Evolutionary conservation across 2,888 invertebrate genomes (phyloP), one percentile per base, ranked within the genome.

Genomic region (Parnassius mnemosyne): DNA sequence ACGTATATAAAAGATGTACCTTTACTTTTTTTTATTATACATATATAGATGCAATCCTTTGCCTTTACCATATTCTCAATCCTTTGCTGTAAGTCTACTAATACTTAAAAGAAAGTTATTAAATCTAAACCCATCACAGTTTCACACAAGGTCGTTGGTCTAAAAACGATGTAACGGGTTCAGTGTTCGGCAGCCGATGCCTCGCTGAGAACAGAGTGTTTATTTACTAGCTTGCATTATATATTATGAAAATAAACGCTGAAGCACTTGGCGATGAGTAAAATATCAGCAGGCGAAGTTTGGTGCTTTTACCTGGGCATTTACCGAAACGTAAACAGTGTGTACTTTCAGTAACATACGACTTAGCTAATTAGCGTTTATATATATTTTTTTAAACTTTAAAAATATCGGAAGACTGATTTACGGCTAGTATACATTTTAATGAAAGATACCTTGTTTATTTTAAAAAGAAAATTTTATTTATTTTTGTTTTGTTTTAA

Each of bases 121-220:
- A 61, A 56, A 46, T 69, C 57, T 67, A 61, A 62, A 70, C 63
- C 65, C 63, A 72, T 68, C 70, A 73, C 75, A 69, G 69, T 66
- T 71, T 66, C 71, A 68, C 74, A 77, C 85, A 87, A 88, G 87
- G 87, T 86, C 87, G 82, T 81, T 79, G 87, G 75, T 89, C 89
- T 83, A 83, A 86, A 85, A 86, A 85, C 80, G 81, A 80, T 79
- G 72, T 83, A 82, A 80, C 84, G 88, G 84, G 89, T 89, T 89
- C 88, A 84, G 80, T 78, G 89, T 66, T 86, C 87, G 84, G 76
- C 76, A 84, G 76, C 75, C 80, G 69, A 68, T 66, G 69, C 69
- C 67, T 68, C 63, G 71, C 70, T 65, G 68, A 70, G 67, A 66
- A 64, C 67, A 61, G 68, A 65, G 64, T 65, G 68, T 75, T 74